These are phyloP conservation scores for Polypedilum vanderplanki DNA, from an alignment of 1,140 invertebrate genomes.

Conservation along the genomic window DNA sequence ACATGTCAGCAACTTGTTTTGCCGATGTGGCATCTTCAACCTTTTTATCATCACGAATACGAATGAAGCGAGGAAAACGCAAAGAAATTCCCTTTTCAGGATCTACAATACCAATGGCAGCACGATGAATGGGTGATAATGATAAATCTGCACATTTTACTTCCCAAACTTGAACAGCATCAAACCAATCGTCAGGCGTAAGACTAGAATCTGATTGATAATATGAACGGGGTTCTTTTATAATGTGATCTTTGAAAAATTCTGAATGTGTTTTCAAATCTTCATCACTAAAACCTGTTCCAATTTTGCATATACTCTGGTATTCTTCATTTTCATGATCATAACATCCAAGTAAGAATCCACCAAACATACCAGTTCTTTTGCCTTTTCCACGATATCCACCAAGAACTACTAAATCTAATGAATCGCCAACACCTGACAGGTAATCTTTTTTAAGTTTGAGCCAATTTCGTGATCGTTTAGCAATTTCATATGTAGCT, in stretches of 20 bases:
- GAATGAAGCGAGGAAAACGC: conserved; percentile 89
- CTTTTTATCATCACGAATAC: conserved; percentile 89
- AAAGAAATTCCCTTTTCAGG: conserved; percentile 90
- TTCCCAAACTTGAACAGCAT: conserved; percentile 91
- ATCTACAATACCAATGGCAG: conserved; percentile 85
- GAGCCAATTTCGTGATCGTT: conserved; percentile 93
- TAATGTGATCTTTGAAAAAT: conserved; percentile 70
- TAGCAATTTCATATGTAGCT: conserved; percentile 96
- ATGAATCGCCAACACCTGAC: conserved; percentile 87
- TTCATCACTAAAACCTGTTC: conserved; percentile 93
- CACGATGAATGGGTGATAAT: conserved; percentile 88
- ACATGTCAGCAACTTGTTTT: conserved; percentile 75
- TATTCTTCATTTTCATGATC: conserved; percentile 89
- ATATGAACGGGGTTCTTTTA: conserved; percentile 71
- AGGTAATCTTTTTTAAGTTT: conserved; percentile 98
- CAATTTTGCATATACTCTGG: conserved; percentile 79
- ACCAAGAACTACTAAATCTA: conserved; percentile 94
- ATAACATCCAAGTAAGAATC: conserved; percentile 95
- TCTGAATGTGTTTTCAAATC: conserved; percentile 71
- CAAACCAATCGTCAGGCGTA: conserved; percentile 94
- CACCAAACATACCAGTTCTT: conserved; percentile 88
- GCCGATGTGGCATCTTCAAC: conserved; percentile 90
- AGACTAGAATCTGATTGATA: conserved; percentile 71
- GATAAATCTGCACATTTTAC: conserved; percentile 98
- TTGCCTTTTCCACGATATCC: conserved; percentile 93